A percentile compares a stretch with the other conserved stretches of the same genome.
phyloP scores from a whole-genome alignment of 2,888 invertebrate species.

The Galerucella pusilla region DNA sequence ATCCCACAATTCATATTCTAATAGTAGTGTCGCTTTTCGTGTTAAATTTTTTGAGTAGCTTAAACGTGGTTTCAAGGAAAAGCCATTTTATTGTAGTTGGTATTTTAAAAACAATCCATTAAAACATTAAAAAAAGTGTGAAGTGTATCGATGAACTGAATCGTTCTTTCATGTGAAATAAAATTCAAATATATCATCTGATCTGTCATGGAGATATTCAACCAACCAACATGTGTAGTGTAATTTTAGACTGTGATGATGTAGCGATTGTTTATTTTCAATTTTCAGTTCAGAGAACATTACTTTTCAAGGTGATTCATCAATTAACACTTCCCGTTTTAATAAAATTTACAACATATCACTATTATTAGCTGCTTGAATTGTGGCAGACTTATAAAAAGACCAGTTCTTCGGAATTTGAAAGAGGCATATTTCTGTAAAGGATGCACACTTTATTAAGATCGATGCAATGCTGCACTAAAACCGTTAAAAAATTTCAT shows the following conservation, averaged over 20 bases:
- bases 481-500: too few species aligned
- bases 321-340: constrained; percentile 10
- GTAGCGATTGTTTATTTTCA: constrained; percentile 3
- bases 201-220: not conserved
- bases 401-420: not conserved
- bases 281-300: constrained; percentile 12
- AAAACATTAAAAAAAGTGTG: too few species aligned
- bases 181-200: not conserved
- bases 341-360: not conserved
- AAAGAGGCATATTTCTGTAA: not conserved
- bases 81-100: too few species aligned
- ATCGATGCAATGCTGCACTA: too few species aligned
- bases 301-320: constrained; percentile 13
- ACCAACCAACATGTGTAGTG: not conserved
- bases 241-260: constrained; percentile 10
- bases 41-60: too few species aligned
- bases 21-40: too few species aligned
- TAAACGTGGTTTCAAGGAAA: too few species aligned
- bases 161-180: not conserved
- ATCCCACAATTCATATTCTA: too few species aligned
- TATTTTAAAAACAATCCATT: too few species aligned
- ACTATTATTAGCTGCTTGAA: not conserved
- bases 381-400: not conserved
- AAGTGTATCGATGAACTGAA: not conserved
- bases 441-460: too few species aligned